These are phyloP conservation scores for Eclectus roratus DNA, from an alignment of 2,113 vertebrate species.

Conservation along the genomic window DNA sequence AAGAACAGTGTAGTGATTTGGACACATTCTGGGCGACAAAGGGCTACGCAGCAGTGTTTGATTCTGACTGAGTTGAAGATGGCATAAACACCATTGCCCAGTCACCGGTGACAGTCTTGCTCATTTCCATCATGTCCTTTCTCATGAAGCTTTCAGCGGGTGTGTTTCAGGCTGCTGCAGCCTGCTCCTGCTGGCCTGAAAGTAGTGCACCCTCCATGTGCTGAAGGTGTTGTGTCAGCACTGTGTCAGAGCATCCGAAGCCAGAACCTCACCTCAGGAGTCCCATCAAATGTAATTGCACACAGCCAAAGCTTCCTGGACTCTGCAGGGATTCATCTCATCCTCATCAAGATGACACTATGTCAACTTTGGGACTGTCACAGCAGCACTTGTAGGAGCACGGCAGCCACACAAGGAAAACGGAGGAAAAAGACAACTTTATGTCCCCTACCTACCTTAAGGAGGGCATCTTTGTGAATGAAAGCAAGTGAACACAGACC, in stretches of 20 bases:
- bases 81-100: background rate
- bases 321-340: constrained; percentile 17
- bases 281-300: constrained; percentile 24
- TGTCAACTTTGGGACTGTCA: constrained; percentile 20
- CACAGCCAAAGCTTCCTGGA: constrained; percentile 8
- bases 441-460: background rate
- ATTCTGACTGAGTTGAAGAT: background rate
- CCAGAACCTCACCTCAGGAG: constrained; percentile 10
- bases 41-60: background rate
- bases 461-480: background rate
- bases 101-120: background rate
- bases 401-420: background rate
- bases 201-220: background rate
- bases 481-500: background rate
- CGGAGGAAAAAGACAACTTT: background rate
- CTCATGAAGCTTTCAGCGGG: background rate
- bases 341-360: constrained; percentile 37
- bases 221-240: constrained; percentile 25
- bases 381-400: background rate
- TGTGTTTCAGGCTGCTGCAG: background rate
- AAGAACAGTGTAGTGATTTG: background rate
- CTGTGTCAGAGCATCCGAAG: background rate
- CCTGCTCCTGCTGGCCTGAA: background rate
- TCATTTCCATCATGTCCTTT: background rate
- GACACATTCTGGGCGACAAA: background rate